Base-by-base conservation (phyloP, 2,888 invertebrate species). In the Argynnis bischoffii region DNA sequence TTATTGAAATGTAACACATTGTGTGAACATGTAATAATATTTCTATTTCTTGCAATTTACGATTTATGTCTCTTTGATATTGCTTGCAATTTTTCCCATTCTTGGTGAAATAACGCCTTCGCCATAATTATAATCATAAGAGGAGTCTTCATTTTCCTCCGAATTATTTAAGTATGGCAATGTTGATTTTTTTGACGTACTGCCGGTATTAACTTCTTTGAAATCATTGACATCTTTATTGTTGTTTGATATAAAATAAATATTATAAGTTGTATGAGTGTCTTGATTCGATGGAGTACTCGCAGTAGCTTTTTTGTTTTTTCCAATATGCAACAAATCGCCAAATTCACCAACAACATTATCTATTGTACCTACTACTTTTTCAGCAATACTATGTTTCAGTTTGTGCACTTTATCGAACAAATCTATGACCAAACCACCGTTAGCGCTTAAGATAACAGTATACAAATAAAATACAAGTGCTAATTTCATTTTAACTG, bases 371-470 rank as follows among this genome's bases (percentile, higher is more conserved):
- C 57, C 16, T 5, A 57, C 63, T 18, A 64, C 47, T 14, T 65
- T 70, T 21, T 57, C 16, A 31, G 63, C 26, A 55, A 61, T 67
- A 31, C 57, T 65, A 46, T 70, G 47, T 11, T 35, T 56, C 3
- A 70, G 6, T 41, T 67, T 53, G 48, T 70, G 54, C 2, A 64
- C 64, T 41, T 56, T 56, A n/a, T 64, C 26, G 15, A 70, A 13
- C 16, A 70, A 31, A 16, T 65, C 57, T 63, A 67, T 65, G 31
- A 70, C 50, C 0, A 70, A 26, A 3, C 70, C 70, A 65, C 70
- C 61, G 35, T 63, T 54, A 41, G 48, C 50, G 18, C 57, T n/a
- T 14, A 63, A 47, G 15, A 70, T 21, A 3, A 65, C 2, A 5
- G 8, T 56, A 41, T 13, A 35, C 13, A 65, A 55, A 66, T 55